A percentile compares a stretch with the other conserved stretches of the same genome.
phyloP scores from a whole-genome alignment of 2,888 invertebrate genomes.

The Apoderus coryli region DNA sequence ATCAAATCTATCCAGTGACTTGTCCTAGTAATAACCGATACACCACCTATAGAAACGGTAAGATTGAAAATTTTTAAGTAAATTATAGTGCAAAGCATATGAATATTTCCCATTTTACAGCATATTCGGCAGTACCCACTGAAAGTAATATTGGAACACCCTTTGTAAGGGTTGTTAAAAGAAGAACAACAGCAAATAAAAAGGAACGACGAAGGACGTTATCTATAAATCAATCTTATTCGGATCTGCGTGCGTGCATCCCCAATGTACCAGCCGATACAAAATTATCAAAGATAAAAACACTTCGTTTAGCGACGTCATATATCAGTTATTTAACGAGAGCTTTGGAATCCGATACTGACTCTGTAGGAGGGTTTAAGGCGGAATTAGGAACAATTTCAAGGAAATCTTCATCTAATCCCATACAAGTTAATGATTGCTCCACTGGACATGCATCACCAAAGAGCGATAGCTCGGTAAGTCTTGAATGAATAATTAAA shows the following conservation, averaged over 20 bases:
- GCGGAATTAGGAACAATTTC: slow-evolving; percentile 54
- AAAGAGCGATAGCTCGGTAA: slow-evolving; percentile 28
- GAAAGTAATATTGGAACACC: slow-evolving; percentile 24
- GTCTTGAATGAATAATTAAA: too few species aligned
- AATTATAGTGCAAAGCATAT: too few species aligned
- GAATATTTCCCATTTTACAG: too few species aligned
- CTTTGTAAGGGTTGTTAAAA: slow-evolving; percentile 50
- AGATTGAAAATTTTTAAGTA: too few species aligned
- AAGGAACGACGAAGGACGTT: slow-evolving; percentile 86
- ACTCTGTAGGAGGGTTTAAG: slow-evolving; percentile 70
- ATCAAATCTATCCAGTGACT: slow-evolving; percentile 26
- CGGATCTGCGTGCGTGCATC: slow-evolving; percentile 82
- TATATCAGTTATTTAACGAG: slow-evolving; percentile 88
- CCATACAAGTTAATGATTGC: slow-evolving; percentile 25
- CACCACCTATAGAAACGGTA: too few species aligned
- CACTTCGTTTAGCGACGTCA: slow-evolving; percentile 78
- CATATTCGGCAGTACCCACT: slow-evolving; percentile 13
- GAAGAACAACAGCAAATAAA: slow-evolving; percentile 83
- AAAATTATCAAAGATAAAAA: slow-evolving; percentile 93
- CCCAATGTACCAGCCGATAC: slow-evolving; percentile 95
- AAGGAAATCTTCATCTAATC: slow-evolving; percentile 25
- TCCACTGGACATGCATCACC: slow-evolving; percentile 24
- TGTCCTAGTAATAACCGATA: too few species aligned
- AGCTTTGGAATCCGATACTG: slow-evolving; percentile 76
- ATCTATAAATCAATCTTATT: slow-evolving; percentile 90